A percentile compares a stretch with the other conserved stretches of the same genome.
Evolutionary conservation across 2,797 vertebrate genomes (phyloP).

Genomic region (Poecile montanus): DNA sequence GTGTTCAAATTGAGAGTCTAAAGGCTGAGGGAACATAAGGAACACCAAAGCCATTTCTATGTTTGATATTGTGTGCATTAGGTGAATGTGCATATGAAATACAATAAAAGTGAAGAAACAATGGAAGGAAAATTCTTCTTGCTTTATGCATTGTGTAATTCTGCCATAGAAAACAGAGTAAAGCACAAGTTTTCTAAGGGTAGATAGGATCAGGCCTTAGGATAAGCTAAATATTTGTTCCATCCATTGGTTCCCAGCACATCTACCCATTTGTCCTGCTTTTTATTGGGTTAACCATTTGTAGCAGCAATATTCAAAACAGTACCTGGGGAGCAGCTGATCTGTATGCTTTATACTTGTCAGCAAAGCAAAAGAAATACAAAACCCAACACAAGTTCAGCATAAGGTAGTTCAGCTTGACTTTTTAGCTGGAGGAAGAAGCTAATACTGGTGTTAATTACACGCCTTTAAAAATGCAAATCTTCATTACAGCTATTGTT

Average conservation of each 20-base stretch:
- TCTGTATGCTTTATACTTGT: neutral
- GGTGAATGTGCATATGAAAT: neutral
- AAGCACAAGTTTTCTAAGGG: neutral
- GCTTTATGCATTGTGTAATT: neutral
- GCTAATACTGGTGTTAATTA: conserved; percentile 48
- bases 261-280: neutral
- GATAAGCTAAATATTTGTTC: neutral
- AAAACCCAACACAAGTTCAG: neutral
- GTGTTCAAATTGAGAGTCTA: neutral
- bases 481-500: conserved; percentile 62
- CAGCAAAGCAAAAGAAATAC: neutral
- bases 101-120: neutral
- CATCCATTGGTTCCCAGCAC: neutral
- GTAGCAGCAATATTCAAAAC: neutral
- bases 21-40: neutral
- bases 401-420: conserved; percentile 9
- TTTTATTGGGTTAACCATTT: neutral
- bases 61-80: neutral
- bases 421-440: conserved; percentile 39
- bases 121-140: neutral
- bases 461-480: conserved; percentile 46
- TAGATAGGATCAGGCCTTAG: neutral
- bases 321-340: neutral
- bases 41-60: neutral
- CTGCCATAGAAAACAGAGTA: neutral